Conservation (phyloP, 2,113 vertebrate genomes). For the Morone chrysops region DNA sequence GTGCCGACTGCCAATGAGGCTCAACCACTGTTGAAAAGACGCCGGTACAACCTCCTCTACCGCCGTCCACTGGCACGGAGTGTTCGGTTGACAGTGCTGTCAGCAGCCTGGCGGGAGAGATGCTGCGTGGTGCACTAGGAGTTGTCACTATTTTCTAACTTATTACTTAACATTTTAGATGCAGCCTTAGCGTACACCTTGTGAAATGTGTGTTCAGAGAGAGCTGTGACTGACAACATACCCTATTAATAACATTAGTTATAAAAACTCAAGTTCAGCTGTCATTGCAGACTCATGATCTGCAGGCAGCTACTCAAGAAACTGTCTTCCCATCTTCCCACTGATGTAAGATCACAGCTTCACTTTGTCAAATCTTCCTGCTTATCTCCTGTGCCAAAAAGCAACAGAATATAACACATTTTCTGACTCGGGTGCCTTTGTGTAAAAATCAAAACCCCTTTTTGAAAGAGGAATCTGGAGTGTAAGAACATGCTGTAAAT, state of each 20-base stretch:
- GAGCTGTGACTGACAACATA: not conserved
- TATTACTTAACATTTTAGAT: not conserved
- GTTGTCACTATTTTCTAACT: not conserved
- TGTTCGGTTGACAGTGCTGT: not conserved
- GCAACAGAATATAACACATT: slow-evolving; percentile 43
- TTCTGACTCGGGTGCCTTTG: slow-evolving; percentile 28
- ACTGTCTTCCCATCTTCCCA: slow-evolving; percentile 22
- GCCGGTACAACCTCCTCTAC: not conserved
- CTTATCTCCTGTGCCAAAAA: slow-evolving; percentile 30
- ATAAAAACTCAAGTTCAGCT: slow-evolving; percentile 19
- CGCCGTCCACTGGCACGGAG: not conserved
- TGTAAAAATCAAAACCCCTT: slow-evolving; percentile 18
- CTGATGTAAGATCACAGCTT: slow-evolving; percentile 52
- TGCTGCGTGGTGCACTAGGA: not conserved
- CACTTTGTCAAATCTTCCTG: slow-evolving; percentile 34
- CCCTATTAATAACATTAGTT: slow-evolving; percentile 9
- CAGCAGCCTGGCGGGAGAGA: not conserved
- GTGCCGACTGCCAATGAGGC: not conserved
- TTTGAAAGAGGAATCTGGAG: slow-evolving; percentile 36
- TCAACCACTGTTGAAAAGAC: not conserved
- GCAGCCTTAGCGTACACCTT: not conserved
- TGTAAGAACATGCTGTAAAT: slow-evolving; percentile 33
- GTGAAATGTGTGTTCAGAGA: not conserved
- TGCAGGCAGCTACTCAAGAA: slow-evolving; percentile 39
- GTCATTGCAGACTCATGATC: slow-evolving; percentile 17